Conservation (phyloP, 2,888 invertebrate genomes). For the Dromius quadrimaculatus region DNA sequence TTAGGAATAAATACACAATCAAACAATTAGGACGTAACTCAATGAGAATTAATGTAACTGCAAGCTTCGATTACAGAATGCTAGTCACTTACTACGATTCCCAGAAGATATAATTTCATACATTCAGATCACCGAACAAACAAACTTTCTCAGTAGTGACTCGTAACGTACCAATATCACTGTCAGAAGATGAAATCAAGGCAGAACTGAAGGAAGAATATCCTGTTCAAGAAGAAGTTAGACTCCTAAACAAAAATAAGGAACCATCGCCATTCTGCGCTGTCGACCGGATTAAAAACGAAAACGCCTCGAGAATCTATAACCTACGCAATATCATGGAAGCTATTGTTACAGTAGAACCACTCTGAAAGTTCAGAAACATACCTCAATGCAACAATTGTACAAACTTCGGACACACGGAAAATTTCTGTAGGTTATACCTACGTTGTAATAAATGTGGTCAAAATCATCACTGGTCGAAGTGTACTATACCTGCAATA, state of each 20-base stretch:
- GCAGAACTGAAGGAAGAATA: neutral
- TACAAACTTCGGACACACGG: constrained; percentile 8
- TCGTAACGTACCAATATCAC: constrained; percentile 5
- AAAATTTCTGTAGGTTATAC: constrained; percentile 8
- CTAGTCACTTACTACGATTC: constrained; percentile 2
- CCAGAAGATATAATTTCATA: constrained; percentile 9
- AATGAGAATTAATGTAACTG: constrained; percentile 15
- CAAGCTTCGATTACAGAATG: constrained; percentile 18
- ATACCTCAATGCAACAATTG: constrained; percentile 19
- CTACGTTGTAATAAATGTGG: constrained; percentile 18
- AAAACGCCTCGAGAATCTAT: constrained; percentile 13
- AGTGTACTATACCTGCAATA: neutral
- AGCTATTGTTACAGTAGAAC: constrained; percentile 15
- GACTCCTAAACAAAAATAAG: constrained; percentile 13
- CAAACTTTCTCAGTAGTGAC: constrained; percentile 6
- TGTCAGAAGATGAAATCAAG: constrained; percentile 35
- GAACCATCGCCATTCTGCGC: constrained; percentile 4
- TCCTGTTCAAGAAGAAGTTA: neutral
- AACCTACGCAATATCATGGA: constrained; percentile 14
- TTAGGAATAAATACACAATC: neutral
- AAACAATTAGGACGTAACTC: constrained; percentile 11
- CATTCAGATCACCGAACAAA: constrained; percentile 1
- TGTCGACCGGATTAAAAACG: neutral
- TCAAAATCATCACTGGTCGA: neutral
- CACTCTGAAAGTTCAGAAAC: constrained; percentile 5